Percentiles rank a stretch among this genome's conserved stretches.
Evolutionary conservation across 2,797 vertebrate species (phyloP).

Genomic region (Oreonectes daqikongensis): DNA sequence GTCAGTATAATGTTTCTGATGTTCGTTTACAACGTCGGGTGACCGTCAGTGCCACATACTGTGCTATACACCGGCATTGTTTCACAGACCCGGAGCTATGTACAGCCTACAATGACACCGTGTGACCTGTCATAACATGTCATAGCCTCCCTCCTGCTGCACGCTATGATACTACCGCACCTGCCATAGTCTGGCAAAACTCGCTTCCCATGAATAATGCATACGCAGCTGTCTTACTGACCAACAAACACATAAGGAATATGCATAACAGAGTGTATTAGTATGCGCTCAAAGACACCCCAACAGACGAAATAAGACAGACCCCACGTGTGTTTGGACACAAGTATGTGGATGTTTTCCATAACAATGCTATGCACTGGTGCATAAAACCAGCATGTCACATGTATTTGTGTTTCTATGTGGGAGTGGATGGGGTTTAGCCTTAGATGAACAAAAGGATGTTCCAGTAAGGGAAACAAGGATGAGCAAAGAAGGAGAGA

Average conservation of each 20-base stretch:
- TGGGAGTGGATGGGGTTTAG: not conserved
- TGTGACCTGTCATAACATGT: conserved; percentile 48
- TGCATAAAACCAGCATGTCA: conserved; percentile 38
- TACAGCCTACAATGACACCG: conserved; percentile 34
- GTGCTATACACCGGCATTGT: conserved; percentile 26
- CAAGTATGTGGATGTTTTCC: conserved; percentile 42
- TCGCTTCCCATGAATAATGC: conserved; percentile 50
- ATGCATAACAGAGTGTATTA: conserved; percentile 28
- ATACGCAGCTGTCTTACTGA: conserved; percentile 54
- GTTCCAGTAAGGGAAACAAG: not conserved
- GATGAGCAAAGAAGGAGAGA: not conserved
- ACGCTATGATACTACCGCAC: conserved; percentile 38
- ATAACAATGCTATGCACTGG: conserved; percentile 37
- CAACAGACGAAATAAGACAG: conserved; percentile 39
- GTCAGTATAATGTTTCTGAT: conserved; percentile 12
- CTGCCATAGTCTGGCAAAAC: conserved; percentile 41
- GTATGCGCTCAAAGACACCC: conserved; percentile 21
- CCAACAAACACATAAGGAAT: conserved; percentile 44
- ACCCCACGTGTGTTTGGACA: conserved; percentile 38
- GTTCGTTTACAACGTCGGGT: conserved; percentile 28
- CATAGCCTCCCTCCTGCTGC: conserved; percentile 39
- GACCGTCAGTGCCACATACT: conserved; percentile 27
- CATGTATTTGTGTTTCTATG: conserved; percentile 41
- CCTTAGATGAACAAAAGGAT: conserved; percentile 14
- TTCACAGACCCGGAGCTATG: conserved; percentile 2